Evolutionary conservation across 2,888 invertebrate genomes (phyloP), one percentile per base, ranked within the genome.

Genomic region (Trachelus tabidus): DNA sequence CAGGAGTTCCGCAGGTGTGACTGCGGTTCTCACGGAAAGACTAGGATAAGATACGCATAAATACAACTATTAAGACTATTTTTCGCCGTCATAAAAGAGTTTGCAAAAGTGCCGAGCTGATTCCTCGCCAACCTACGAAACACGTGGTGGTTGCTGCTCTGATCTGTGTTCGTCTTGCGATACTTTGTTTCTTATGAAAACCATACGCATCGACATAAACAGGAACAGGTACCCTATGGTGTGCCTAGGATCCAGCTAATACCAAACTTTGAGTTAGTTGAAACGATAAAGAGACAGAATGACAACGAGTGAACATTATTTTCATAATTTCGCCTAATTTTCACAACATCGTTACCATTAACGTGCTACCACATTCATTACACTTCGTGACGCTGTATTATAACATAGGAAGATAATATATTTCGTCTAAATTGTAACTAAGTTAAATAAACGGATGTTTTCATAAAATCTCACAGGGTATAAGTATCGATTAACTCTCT

Each of bases 391-490:
- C 81, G 81, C 77, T 86, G 86, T 86, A 87, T 87, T 87, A 87
- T 86, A 87, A 80, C 77, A 56, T 86, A 86, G 86, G 85, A 77
- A 85, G 85, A 85, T 87, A 87, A 78, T 89, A 87, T 89, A 89
- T 84, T 86, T 88, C 87, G 86, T 87, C 87, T 85, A 85, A 84
- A 87, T 84, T 87, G 84, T 87, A 86, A 85, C 83, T 89, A 88
- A 86, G 86, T 88, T 88, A 84, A 86, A 89, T 90, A 89, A 89
- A 89, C 78, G 71, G 82, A 88, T 82, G 86, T 87, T 88, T 88
- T 87, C 83, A 81, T 77, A 56, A 76, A 35, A 35, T 56, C 9
- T 56, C 23, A 56, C 56, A 23, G 23, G 56, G 23, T 9, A 56
- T 2, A 23, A 56, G 23, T 56, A 56, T 56, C 56, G 2, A 56